Conservation (phyloP, 2,888 invertebrate species). For the Orthosia cruda region DNA sequence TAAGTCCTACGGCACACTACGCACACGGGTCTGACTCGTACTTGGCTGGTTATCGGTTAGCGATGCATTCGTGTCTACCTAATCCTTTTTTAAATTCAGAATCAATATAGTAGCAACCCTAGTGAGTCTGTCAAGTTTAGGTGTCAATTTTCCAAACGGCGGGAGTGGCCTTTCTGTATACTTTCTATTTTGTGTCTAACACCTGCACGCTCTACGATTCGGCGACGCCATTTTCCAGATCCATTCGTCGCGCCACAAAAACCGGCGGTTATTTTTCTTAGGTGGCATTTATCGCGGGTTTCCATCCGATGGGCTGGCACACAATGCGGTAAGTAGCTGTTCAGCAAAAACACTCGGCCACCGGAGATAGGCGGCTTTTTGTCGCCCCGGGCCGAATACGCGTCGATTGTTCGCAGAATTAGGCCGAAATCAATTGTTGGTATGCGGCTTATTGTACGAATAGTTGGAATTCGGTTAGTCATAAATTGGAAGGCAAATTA, state of each 20-base stretch:
- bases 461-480: conserved; percentile 16
- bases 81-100: too few species aligned
- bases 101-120: too few species aligned
- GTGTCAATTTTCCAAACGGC: too few species aligned
- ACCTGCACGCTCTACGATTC: too few species aligned
- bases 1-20: too few species aligned
- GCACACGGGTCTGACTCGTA: too few species aligned
- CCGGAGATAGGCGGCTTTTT: conserved; percentile 68
- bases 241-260: conserved; percentile 66
- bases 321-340: conserved; percentile 73
- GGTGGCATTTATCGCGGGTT: conserved; percentile 68
- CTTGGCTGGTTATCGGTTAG: too few species aligned
- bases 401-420: conserved; percentile 63
- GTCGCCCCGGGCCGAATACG: conserved; percentile 41
- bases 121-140: too few species aligned
- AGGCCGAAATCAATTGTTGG: conserved; percentile 57
- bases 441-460: conserved; percentile 39
- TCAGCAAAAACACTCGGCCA: conserved; percentile 73
- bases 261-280: conserved; percentile 73
- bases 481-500: conserved; percentile 24
- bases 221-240: conserved; percentile 65
- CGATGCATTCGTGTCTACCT: too few species aligned
- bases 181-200: too few species aligned
- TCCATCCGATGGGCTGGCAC: conserved; percentile 68
- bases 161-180: too few species aligned